Percentiles rank a stretch among this genome's conserved stretches.
Conservation (phyloP, 2,113 vertebrate species). For the Cyprinodon brontotheroides region DNA sequence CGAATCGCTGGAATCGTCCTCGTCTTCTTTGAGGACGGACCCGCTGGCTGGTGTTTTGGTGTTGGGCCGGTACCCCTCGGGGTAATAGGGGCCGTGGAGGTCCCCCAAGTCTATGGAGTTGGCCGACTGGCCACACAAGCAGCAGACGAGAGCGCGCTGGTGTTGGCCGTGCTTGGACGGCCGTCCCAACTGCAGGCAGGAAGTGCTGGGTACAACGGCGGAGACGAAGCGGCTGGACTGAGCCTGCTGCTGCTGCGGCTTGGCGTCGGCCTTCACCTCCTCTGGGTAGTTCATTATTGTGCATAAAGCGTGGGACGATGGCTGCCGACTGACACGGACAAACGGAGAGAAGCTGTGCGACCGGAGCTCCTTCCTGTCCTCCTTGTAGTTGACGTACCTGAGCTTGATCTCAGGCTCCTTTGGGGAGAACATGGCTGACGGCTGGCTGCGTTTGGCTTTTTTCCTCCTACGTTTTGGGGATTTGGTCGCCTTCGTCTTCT, state of each 20-base stretch:
- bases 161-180: slow-evolving; percentile 52
- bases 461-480: slow-evolving; percentile 64
- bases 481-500: slow-evolving; percentile 57
- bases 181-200: slow-evolving; percentile 75
- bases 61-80: slow-evolving; percentile 69
- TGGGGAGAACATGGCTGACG: slow-evolving; percentile 71
- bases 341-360: slow-evolving; percentile 75
- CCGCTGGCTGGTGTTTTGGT: slow-evolving; percentile 48
- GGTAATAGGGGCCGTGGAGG: slow-evolving; percentile 83
- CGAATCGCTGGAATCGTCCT: slow-evolving; percentile 67
- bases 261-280: slow-evolving; percentile 56
- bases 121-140: slow-evolving; percentile 77
- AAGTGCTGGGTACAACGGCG: slow-evolving; percentile 70
- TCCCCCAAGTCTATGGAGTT: slow-evolving; percentile 83
- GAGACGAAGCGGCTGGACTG: slow-evolving; percentile 46
- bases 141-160: slow-evolving; percentile 73
- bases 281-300: slow-evolving; percentile 79
- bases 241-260: slow-evolving; percentile 43
- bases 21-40: slow-evolving; percentile 51
- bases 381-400: slow-evolving; percentile 75
- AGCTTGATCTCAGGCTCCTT: slow-evolving; percentile 82
- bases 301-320: slow-evolving; percentile 56
- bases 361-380: slow-evolving; percentile 70
- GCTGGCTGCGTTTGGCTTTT: slow-evolving; percentile 38
- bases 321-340: slow-evolving; percentile 59